Conservation (phyloP, 2,113 vertebrate genomes). For the Rhea pennata region DNA sequence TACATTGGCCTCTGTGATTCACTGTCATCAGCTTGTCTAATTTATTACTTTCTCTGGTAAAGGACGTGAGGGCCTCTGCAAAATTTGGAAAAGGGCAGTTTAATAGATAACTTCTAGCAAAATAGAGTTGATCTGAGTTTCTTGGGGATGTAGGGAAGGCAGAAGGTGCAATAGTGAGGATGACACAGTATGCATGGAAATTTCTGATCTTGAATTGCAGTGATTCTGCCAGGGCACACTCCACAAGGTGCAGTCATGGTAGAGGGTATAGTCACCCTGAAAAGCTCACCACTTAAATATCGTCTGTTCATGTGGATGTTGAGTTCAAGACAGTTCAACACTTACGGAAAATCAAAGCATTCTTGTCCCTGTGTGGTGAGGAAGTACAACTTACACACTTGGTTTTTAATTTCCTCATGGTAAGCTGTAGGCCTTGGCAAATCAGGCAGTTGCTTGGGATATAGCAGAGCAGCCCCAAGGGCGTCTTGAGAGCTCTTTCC, state of each 20-base stretch:
- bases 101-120: neutral
- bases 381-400: neutral
- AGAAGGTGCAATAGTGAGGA: neutral
- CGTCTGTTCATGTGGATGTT: neutral
- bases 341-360: neutral
- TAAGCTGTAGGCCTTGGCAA: neutral
- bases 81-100: neutral
- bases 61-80: neutral
- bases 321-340: neutral
- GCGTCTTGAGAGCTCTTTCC: neutral
- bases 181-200: neutral
- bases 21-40: neutral
- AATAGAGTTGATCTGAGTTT: neutral
- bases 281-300: neutral
- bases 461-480: neutral
- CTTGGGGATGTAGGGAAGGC: neutral
- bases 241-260: neutral
- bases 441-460: neutral
- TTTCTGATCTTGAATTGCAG: accelerated
- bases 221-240: neutral
- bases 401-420: neutral
- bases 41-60: neutral
- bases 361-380: neutral
- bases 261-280: neutral
- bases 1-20: neutral